A percentile compares a stretch with the other conserved stretches of the same genome.
Evolutionary conservation across 2,113 vertebrate species (phyloP).

Genomic region (Anarhynchus alexandrinus): DNA sequence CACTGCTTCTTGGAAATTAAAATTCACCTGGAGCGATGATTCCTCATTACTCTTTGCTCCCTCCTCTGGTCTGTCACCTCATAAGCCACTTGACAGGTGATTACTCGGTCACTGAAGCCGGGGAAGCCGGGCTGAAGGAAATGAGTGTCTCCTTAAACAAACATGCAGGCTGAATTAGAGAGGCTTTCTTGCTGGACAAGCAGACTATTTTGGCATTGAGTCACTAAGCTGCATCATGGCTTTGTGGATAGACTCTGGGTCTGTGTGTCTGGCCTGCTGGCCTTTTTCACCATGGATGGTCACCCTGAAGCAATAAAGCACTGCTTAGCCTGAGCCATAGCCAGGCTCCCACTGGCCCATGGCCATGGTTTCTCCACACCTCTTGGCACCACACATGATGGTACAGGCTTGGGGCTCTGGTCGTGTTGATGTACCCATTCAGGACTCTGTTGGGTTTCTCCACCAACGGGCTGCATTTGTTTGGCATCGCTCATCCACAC

Average conservation of each 20-base stretch:
- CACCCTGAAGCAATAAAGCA: not conserved
- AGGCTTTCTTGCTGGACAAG: not conserved
- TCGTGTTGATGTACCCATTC: fast-evolving
- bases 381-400: not conserved
- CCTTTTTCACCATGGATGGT: not conserved
- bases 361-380: not conserved
- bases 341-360: fast-evolving
- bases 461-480: not conserved
- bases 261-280: not conserved
- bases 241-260: not conserved
- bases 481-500: not conserved
- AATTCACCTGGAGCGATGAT: conserved; percentile 10
- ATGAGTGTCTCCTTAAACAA: conserved; percentile 13
- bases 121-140: not conserved
- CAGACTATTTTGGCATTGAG: not conserved
- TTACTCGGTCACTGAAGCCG: not conserved
- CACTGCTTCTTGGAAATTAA: conserved; percentile 1
- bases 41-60: not conserved
- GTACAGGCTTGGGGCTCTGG: not conserved
- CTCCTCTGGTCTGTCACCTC: not conserved
- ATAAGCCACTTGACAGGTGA: conserved; percentile 29
- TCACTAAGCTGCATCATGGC: conserved; percentile 14
- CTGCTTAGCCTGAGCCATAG: not conserved
- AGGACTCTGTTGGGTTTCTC: not conserved
- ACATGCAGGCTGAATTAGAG: not conserved